Evolutionary conservation across 1,140 invertebrate genomes (phyloP).

Genomic region (Solenopsis fugax): DNA sequence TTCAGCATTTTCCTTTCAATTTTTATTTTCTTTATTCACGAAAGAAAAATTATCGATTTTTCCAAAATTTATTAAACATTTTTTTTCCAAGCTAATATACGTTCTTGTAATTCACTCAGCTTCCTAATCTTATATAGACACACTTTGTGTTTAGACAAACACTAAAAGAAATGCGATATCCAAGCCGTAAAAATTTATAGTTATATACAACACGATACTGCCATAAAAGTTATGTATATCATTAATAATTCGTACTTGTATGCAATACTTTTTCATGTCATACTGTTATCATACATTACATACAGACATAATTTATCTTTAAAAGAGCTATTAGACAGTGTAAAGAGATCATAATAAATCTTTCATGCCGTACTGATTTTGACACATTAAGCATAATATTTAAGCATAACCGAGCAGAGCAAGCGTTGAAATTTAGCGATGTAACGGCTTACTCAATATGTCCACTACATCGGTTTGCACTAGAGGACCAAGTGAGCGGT

Average conservation of each 20-base stretch:
- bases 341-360: slow-evolving; percentile 24
- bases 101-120: background rate
- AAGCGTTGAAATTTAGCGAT: slow-evolving; percentile 68
- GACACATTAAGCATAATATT: slow-evolving; percentile 60
- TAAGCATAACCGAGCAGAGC: slow-evolving; percentile 64
- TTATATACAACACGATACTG: slow-evolving; percentile 31
- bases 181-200: slow-evolving; percentile 28
- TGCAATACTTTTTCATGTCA: slow-evolving; percentile 1
- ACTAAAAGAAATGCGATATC: slow-evolving; percentile 28
- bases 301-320: slow-evolving; percentile 20
- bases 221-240: slow-evolving; percentile 7
- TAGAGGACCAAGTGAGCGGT: slow-evolving; percentile 75
- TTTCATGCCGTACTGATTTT: slow-evolving; percentile 59
- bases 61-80: background rate
- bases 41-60: background rate
- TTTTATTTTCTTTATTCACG: background rate
- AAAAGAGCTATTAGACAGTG: slow-evolving; percentile 26
- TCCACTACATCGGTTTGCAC: slow-evolving; percentile 75
- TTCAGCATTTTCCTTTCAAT: background rate
- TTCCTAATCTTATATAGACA: slow-evolving; percentile 10
- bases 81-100: background rate
- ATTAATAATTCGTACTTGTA: slow-evolving; percentile 10
- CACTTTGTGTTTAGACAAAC: slow-evolving; percentile 21
- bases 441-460: slow-evolving; percentile 74
- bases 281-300: slow-evolving; percentile 25